phyloP scores from a whole-genome alignment of 2,113 vertebrate genomes.

The Heteronetta atricapilla region DNA sequence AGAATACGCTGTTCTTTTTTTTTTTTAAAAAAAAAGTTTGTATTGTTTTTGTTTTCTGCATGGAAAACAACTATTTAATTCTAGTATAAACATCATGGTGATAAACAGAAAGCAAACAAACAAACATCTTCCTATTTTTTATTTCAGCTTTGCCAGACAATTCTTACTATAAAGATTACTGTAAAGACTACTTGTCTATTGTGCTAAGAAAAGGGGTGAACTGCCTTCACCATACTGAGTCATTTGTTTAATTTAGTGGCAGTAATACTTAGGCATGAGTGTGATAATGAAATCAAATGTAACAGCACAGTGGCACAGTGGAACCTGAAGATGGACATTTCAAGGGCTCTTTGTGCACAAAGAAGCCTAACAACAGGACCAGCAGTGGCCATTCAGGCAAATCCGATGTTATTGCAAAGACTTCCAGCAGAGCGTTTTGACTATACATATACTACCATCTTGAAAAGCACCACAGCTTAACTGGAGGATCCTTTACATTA shows the following conservation, averaged over 20 bases:
- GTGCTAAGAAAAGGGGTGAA: not conserved
- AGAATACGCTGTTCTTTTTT: not conserved
- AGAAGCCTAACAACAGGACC: not conserved
- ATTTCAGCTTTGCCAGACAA: not conserved
- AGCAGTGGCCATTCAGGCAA: not conserved
- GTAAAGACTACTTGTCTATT: not conserved
- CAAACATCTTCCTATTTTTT: not conserved
- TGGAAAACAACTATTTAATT: not conserved
- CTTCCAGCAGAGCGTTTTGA: not conserved
- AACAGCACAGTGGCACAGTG: not conserved
- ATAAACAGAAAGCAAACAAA: not conserved
- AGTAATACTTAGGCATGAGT: not conserved
- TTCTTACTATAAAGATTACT: not conserved
- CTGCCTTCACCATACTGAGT: not conserved
- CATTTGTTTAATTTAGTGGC: not conserved
- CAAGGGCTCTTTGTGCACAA: not conserved
- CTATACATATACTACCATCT: fast-evolving
- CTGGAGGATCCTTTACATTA: not conserved
- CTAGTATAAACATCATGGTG: not conserved
- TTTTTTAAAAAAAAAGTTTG: too few species aligned
- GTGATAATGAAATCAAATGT: not conserved
- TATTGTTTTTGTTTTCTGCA: too few species aligned
- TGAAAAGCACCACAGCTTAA: not conserved
- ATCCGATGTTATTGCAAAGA: not conserved
- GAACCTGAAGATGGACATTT: not conserved